phyloP scores from a whole-genome alignment of 2,888 invertebrate genomes.

The Amblyjoppa proteus region DNA sequence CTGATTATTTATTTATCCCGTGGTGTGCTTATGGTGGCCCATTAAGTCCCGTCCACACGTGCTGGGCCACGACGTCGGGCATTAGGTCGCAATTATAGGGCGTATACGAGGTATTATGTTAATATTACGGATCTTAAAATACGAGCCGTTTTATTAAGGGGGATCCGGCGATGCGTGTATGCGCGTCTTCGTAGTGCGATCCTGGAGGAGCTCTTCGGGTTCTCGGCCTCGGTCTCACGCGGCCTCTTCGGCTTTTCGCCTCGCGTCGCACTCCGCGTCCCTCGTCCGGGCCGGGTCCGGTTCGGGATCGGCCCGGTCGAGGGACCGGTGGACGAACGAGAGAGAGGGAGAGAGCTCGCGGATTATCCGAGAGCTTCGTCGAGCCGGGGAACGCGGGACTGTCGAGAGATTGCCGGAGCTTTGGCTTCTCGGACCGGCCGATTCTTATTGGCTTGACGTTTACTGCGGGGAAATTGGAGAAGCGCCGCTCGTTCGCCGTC shows the following conservation, averaged over 20 bases:
- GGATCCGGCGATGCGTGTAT: conserved; percentile 22
- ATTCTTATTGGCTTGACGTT: conserved; percentile 74
- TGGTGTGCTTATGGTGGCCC: conserved; percentile 69
- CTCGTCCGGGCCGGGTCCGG: neutral
- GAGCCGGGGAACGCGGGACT: neutral
- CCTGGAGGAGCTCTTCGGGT: conserved; percentile 39
- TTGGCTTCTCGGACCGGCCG: conserved; percentile 43
- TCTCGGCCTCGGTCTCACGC: conserved; percentile 58
- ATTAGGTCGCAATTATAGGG: conserved; percentile 75
- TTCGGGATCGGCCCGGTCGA: neutral
- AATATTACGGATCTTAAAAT: conserved; percentile 69
- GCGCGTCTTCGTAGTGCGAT: conserved; percentile 12
- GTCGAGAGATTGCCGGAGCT: neutral
- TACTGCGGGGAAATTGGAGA: conserved; percentile 78
- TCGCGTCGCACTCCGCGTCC: neutral
- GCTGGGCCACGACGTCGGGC: conserved; percentile 59
- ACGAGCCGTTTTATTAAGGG: conserved; percentile 67
- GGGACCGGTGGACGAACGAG: neutral
- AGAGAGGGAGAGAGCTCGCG: neutral
- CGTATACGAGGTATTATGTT: conserved; percentile 72
- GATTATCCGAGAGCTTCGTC: neutral
- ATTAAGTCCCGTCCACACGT: conserved; percentile 71
- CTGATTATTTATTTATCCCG: conserved; percentile 76
- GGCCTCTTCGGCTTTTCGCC: conserved; percentile 8
- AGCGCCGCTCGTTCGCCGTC: conserved; percentile 61